Evolutionary conservation across 2,888 invertebrate species (phyloP).

Genomic region (Nomada hirtipes): DNA sequence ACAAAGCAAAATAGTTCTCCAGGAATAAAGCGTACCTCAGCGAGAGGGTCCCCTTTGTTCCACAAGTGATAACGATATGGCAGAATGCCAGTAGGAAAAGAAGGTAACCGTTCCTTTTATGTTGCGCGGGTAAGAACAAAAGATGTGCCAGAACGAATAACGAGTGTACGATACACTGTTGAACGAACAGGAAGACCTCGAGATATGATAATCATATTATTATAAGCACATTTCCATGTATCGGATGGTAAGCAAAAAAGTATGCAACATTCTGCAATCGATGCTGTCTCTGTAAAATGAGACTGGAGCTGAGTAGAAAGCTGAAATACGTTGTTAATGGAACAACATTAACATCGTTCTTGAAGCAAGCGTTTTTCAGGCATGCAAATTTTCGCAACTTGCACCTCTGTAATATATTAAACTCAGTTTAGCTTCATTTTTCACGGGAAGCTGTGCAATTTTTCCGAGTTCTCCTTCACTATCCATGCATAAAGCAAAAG

Average conservation of each 20-base stretch:
- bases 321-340: neutral
- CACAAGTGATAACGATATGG: conserved; percentile 26
- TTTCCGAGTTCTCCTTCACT: neutral
- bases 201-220: conserved; percentile 6
- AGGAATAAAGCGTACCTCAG: conserved; percentile 18
- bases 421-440: neutral
- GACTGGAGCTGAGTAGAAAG: neutral
- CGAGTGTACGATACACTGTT: neutral
- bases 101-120: conserved; percentile 32
- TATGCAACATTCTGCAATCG: neutral
- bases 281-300: neutral
- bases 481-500: neutral
- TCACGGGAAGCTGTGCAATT: neutral
- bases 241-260: too few species aligned
- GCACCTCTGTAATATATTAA: neutral
- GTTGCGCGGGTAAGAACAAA: conserved; percentile 1
- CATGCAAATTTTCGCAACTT: neutral
- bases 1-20: conserved; percentile 1
- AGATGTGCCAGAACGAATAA: neutral
- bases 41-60: conserved; percentile 40
- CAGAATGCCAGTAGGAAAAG: conserved; percentile 33
- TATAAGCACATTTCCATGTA: neutral
- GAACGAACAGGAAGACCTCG: neutral
- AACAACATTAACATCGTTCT: neutral
- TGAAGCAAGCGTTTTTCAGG: neutral